Percentiles rank a stretch among this genome's conserved stretches.
Evolutionary conservation across 37 sponge, comb jelly and placozoan species (phyloP).

Genomic region (Diacarnus erythraeanus): DNA sequence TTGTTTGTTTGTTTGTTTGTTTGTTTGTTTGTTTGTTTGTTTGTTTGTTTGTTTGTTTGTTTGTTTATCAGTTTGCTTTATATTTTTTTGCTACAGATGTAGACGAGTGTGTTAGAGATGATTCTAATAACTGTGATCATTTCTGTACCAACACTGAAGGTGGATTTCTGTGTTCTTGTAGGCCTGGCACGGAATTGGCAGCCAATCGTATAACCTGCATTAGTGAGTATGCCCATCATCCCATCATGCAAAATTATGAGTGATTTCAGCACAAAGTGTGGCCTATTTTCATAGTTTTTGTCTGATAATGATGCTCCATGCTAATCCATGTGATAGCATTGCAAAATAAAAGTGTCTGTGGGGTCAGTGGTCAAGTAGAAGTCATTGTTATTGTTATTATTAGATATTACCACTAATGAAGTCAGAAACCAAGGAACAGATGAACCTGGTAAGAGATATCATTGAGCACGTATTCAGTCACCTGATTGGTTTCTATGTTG

Average conservation of each 20-base stretch:
- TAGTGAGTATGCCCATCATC: neutral
- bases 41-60: too few relatives aligned
- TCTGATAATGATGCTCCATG: too few relatives aligned
- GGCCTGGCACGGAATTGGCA: constrained; percentile 9
- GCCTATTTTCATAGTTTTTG: neutral
- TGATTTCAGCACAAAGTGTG: neutral
- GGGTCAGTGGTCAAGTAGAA: too few relatives aligned
- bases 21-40: too few relatives aligned
- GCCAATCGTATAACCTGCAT: constrained; percentile 20
- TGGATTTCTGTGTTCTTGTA: constrained; percentile 27
- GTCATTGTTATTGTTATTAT: too few relatives aligned
- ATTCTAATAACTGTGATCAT: constrained; percentile 6
- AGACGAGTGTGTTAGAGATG: constrained; percentile 23
- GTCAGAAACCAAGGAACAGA: neutral
- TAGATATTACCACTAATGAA: neutral
- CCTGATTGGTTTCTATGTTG: neutral
- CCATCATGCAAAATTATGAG: neutral
- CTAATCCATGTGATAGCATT: too few relatives aligned
- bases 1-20: too few relatives aligned
- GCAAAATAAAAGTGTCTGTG: too few relatives aligned
- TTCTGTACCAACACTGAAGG: constrained; percentile 24
- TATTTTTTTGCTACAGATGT: too few relatives aligned
- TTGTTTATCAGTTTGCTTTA: too few relatives aligned
- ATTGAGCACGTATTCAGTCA: too few relatives aligned
- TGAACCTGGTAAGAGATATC: neutral